Base-by-base conservation (phyloP, 2,113 vertebrate species). In the Lutjanus erythropterus region DNA sequence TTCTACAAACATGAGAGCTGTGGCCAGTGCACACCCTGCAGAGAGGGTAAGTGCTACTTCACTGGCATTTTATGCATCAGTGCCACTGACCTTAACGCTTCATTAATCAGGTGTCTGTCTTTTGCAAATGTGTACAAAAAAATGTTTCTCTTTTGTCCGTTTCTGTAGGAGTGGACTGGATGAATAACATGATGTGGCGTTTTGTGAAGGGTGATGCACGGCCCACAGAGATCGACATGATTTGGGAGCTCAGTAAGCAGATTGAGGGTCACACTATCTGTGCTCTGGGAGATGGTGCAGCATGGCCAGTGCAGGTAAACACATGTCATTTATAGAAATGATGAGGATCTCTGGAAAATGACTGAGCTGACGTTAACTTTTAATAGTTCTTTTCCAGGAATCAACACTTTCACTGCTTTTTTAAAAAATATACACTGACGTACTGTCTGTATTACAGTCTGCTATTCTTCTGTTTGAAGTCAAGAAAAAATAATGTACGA, bases 1-100 rank as follows among this genome's bases (percentile, higher is more conserved):
- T 99, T 99, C 86, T 99, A 98, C 92, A 99, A 99, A 83, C 98
- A 99, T 0, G 97, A 99, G 91, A 99, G 98, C 89, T 99, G 97
- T 2, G 98, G 98, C 52, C 98, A 99, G 95, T 99, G 97, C 87
- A 99, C 97, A 0, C 98, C 97, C 0, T 99, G 97, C 94, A 97
- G 97, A 12, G 98, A 99, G 80, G 98, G 97, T 98, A 91, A 93
- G 93, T 7, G 6, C 23, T n/a, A 0, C 47, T 46, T 52, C 15
- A 60, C 9, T 72, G 15, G 39, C 14, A 37, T 33, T 59, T 35
- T 4, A 18, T 31, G 4, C 21, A 41, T 4, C 5, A 7, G 18
- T 10, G 0, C 1, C 18, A 0, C 16, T 1, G 5, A 11, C 5
- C 1, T 41, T 46, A 35, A 44, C 8, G 1, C 21, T 46, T 12